Percentiles rank a stretch among this genome's conserved stretches.
Conservation (phyloP, 2,888 invertebrate species). For the Drosophila setosimentum region DNA sequence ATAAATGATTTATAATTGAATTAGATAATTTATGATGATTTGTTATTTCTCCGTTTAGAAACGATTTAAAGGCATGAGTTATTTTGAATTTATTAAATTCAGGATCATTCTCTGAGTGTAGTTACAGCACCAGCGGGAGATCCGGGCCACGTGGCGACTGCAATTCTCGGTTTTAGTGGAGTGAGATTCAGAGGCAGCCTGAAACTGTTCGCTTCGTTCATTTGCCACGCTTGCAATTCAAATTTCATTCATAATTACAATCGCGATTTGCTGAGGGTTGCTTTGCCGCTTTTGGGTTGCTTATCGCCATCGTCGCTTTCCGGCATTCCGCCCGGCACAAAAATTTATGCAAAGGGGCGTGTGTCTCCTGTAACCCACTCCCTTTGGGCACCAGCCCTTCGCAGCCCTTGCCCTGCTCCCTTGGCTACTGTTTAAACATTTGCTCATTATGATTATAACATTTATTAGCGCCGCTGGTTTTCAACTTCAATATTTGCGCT, state of each 20-base stretch:
- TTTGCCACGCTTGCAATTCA: slow-evolving; percentile 66
- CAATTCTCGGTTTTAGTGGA: slow-evolving; percentile 16
- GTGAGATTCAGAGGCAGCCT: background rate
- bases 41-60: background rate
- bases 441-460: slow-evolving; percentile 78
- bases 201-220: slow-evolving; percentile 17
- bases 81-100: background rate
- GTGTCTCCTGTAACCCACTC: background rate
- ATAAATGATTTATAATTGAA: background rate
- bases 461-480: slow-evolving; percentile 66
- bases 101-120: background rate
- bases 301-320: slow-evolving; percentile 38
- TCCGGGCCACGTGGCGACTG: slow-evolving; percentile 53
- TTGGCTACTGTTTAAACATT: slow-evolving; percentile 67
- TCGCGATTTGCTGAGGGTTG: slow-evolving; percentile 41
- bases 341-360: slow-evolving; percentile 45
- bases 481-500: slow-evolving; percentile 75
- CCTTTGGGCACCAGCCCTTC: background rate
- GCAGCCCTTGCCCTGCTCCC: background rate
- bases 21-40: background rate
- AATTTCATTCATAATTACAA: slow-evolving; percentile 78
- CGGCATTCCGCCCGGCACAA: slow-evolving; percentile 5
- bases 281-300: slow-evolving; percentile 14
- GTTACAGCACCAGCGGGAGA: slow-evolving; percentile 18
- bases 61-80: background rate